These are phyloP conservation scores for Scomberomorus guttatus DNA, from an alignment of 2,797 vertebrate species.

Conservation along the genomic window DNA sequence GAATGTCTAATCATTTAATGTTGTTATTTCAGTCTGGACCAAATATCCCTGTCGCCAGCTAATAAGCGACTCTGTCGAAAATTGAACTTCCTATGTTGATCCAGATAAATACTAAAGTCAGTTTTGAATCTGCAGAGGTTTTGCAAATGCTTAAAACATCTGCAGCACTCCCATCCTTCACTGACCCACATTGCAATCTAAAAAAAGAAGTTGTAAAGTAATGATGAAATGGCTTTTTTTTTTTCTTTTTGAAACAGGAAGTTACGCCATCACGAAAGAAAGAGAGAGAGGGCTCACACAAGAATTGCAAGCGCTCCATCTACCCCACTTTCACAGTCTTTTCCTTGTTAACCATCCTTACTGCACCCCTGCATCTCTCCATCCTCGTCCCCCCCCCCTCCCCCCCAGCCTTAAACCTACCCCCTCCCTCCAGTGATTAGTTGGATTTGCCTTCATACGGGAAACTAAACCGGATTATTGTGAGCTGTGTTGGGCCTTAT, in stretches of 20 bases:
- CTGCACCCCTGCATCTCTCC: neutral
- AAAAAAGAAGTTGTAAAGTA: neutral
- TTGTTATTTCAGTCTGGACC: too few relatives aligned
- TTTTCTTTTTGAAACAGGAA: neutral
- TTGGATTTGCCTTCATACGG: constrained; percentile 66
- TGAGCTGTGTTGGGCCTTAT: constrained; percentile 51
- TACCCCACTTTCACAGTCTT: too few relatives aligned
- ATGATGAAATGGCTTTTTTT: neutral
- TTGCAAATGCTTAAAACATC: neutral
- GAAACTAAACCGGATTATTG: constrained; percentile 71
- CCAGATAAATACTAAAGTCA: too few relatives aligned
- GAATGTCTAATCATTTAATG: too few relatives aligned
- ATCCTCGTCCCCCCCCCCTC: neutral
- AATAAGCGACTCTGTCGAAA: too few relatives aligned
- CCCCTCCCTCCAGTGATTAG: constrained; percentile 53
- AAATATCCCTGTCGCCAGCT: too few relatives aligned
- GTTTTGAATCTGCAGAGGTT: neutral
- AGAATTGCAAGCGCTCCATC: neutral
- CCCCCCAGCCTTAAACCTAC: neutral
- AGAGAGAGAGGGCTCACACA: neutral
- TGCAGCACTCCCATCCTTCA: too few relatives aligned
- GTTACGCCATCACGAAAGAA: neutral
- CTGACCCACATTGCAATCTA: neutral
- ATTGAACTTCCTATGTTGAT: too few relatives aligned
- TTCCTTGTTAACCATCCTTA: neutral